These are phyloP conservation scores for Cyrtorhinus lividipennis DNA, from an alignment of 1,140 invertebrate species.

Conservation along the genomic window DNA sequence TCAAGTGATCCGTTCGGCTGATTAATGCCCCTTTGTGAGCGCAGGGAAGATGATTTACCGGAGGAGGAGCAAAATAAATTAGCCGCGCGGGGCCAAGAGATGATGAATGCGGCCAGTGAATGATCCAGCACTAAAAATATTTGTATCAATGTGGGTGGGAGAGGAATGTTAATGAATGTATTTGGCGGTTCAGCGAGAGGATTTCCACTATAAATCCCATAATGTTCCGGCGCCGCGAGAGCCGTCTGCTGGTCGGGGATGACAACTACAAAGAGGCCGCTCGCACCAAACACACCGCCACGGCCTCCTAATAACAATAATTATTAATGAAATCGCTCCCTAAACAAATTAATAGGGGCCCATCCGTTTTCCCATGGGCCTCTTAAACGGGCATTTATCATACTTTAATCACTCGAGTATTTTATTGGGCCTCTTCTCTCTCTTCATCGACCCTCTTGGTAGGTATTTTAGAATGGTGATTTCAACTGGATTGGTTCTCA, in stretches of 20 bases:
- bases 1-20: no score
- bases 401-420: slow-evolving; percentile 14
- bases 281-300: slow-evolving; percentile 3
- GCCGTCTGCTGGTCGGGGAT: not conserved
- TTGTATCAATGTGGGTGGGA: slow-evolving; percentile 14
- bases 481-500: slow-evolving; percentile 1
- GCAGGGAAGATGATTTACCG: not conserved
- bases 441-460: slow-evolving; percentile 3
- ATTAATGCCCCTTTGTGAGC: not conserved
- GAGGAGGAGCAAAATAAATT: not conserved
- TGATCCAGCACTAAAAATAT: slow-evolving; percentile 7
- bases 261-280: slow-evolving; percentile 3
- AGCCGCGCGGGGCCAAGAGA: not conserved
- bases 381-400: slow-evolving; percentile 9
- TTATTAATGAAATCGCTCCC: slow-evolving; percentile 15
- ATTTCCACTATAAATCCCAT: slow-evolving; percentile 11
- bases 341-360: slow-evolving; percentile 15
- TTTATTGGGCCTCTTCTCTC: slow-evolving; percentile 12
- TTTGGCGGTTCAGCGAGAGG: slow-evolving; percentile 5
- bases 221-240: slow-evolving; percentile 12
- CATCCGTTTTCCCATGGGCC: slow-evolving; percentile 15
- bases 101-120: not conserved
- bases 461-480: not conserved
- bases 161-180: slow-evolving; percentile 13
- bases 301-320: slow-evolving; percentile 14